A percentile compares a stretch with the other conserved stretches of the same genome.
Evolutionary conservation across 2,113 vertebrate species (phyloP).

Genomic region (Caranx melampygus): DNA sequence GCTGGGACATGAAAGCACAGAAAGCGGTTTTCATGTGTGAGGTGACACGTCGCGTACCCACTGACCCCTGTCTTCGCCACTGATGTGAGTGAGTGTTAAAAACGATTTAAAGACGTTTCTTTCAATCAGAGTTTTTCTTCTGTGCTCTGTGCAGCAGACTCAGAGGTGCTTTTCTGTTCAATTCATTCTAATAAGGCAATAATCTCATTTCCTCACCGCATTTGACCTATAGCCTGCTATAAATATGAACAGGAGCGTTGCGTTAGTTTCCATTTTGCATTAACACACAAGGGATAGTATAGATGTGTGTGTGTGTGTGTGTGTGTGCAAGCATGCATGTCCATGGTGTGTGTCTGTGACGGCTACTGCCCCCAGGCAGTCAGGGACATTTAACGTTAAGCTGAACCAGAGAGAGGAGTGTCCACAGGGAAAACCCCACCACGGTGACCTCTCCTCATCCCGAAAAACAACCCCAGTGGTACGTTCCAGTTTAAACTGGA

Average conservation of each 20-base stretch:
- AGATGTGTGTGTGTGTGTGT: constrained; percentile 18
- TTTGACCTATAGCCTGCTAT: constrained; percentile 39
- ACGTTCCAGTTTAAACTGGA: constrained; percentile 39
- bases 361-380: constrained; percentile 65
- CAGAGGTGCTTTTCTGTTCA: background rate
- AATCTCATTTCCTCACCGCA: constrained; percentile 24
- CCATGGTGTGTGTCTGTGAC: constrained; percentile 17
- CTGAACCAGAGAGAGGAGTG: constrained; percentile 52
- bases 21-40: background rate
- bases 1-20: background rate
- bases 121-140: background rate
- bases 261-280: constrained; percentile 39
- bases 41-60: background rate
- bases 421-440: constrained; percentile 59
- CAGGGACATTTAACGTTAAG: constrained; percentile 77
- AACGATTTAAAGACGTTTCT: background rate
- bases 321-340: background rate
- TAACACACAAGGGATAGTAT: constrained; percentile 12
- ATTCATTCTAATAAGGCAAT: background rate
- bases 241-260: constrained; percentile 48
- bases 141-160: background rate
- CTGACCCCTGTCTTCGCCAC: background rate
- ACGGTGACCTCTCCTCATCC: constrained; percentile 49
- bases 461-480: constrained; percentile 45
- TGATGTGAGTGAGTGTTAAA: background rate